Evolutionary conservation across 1,140 invertebrate species (phyloP), one percentile per base, ranked within the genome.

Genomic region (Heliconius melpomene): DNA sequence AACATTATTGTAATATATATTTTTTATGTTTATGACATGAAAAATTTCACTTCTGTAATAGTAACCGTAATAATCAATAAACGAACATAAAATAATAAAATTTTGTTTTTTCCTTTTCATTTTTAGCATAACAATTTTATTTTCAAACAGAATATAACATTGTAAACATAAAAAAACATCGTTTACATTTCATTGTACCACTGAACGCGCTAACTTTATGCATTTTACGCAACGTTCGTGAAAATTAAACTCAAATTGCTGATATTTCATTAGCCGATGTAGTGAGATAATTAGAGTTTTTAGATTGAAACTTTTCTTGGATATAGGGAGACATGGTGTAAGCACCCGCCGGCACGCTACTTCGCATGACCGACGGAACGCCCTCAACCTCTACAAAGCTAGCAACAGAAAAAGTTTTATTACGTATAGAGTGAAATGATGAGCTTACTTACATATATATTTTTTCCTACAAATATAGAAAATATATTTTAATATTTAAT

Each of bases 261-360:
- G 16, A 20, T 74, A 84, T 85, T 83, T 66, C 81, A 83, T 84
- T 85, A 82, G 23, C 1, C 66, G 79, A 54, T 23, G 75, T 72
- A 75, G 26, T 78, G 36, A 54, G 79, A 26, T 86, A 89, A 89
- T 89, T 88, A 86, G 81, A 78, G 78, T 84, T 81, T 88, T 90
- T 86, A 86, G 83, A 87, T 85, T 85, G 83, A 86, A 88, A 85
- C 75, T 87, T 88, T 85, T 85, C 79, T 76, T 89, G 82, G 84
- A 82, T 82, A 80, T 85, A 82, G 83, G 87, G 83, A 85, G 87
- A 84, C 87, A 83, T 83, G 79, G 70, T 83, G 80, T 88, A 85
- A 90, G 66, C 86, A 83, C 71, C 89, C 91, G 90, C 52, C 90
- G 91, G 90, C 92, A 93, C 90, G 92, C 91, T 40, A 93, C 38